A percentile compares a stretch with the other conserved stretches of the same genome.
Evolutionary conservation across 2,888 invertebrate species (phyloP).

Genomic region (Noctua janthina): DNA sequence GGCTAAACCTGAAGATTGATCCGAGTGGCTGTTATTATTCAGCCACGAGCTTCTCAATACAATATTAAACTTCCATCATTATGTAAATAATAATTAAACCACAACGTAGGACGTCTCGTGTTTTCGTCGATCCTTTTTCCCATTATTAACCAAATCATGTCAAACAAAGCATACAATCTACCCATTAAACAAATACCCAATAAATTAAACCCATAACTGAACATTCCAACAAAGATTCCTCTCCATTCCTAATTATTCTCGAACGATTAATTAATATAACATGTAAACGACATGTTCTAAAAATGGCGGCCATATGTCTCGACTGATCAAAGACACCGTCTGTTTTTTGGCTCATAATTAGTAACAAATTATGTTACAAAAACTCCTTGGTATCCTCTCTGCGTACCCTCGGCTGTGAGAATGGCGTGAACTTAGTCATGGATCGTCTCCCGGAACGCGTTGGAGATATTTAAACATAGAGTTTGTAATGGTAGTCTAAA

Average conservation of each 20-base stretch:
- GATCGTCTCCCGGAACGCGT: conserved; percentile 71
- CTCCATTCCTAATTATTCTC: conserved; percentile 63
- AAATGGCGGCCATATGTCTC: conserved; percentile 67
- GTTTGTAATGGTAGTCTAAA: conserved; percentile 63
- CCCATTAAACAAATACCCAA: conserved; percentile 43
- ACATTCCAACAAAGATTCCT: conserved; percentile 54
- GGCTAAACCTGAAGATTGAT: too few species aligned
- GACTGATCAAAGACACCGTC: conserved; percentile 72
- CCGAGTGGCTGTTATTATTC: too few species aligned
- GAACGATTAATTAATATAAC: conserved; percentile 71
- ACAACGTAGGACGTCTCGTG: neutral
- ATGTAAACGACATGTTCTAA: conserved; percentile 69
- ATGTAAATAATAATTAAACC: neutral
- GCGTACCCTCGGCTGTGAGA: conserved; percentile 52
- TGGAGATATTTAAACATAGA: conserved; percentile 64
- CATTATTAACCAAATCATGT: conserved; percentile 13
- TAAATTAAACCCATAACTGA: conserved; percentile 55
- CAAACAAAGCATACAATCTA: conserved; percentile 40
- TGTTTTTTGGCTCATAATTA: conserved; percentile 81
- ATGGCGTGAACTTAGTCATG: conserved; percentile 71
- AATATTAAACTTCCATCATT: neutral
- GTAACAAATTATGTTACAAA: conserved; percentile 84
- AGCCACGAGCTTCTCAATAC: too few species aligned
- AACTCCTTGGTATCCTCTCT: conserved; percentile 61
- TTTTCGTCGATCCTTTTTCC: neutral